Evolutionary conservation across 2,113 vertebrate species (phyloP).

Genomic region (Oenanthe oenanthe): DNA sequence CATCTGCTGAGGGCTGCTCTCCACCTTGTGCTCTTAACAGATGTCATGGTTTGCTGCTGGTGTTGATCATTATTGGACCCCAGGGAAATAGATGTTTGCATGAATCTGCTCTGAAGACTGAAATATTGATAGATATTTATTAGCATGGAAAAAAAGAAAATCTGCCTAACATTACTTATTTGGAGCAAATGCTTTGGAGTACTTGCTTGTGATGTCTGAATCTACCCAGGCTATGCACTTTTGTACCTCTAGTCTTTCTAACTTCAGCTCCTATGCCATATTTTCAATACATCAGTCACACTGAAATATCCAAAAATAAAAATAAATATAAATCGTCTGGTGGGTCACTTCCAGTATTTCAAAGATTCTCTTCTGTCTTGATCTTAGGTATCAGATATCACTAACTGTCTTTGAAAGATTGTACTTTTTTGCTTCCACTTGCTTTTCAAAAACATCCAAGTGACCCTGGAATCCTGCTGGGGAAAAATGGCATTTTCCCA

Average conservation of each 20-base stretch:
- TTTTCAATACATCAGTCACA: background rate
- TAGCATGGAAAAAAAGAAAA: background rate
- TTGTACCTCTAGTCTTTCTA: background rate
- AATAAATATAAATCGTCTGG: background rate
- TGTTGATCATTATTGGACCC: background rate
- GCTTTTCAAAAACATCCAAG: background rate
- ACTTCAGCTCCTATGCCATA: background rate
- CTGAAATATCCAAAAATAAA: background rate
- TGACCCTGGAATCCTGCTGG: slow-evolving; percentile 29
- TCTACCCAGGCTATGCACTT: background rate
- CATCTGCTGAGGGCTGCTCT: background rate
- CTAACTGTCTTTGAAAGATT: slow-evolving; percentile 25
- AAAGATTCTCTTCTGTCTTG: slow-evolving; percentile 9
- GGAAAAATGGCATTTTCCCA: slow-evolving; percentile 17
- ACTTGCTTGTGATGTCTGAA: background rate
- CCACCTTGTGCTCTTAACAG: background rate
- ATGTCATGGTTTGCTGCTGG: background rate
- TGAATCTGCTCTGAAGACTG: background rate
- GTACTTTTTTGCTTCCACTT: background rate
- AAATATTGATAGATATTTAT: background rate
- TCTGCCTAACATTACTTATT: background rate
- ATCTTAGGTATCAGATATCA: slow-evolving; percentile 22
- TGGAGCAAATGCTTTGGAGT: background rate
- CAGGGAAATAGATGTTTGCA: background rate
- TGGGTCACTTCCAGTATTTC: background rate